phyloP scores from a whole-genome alignment of 2,888 invertebrate species.

The Nomada fabriciana region DNA sequence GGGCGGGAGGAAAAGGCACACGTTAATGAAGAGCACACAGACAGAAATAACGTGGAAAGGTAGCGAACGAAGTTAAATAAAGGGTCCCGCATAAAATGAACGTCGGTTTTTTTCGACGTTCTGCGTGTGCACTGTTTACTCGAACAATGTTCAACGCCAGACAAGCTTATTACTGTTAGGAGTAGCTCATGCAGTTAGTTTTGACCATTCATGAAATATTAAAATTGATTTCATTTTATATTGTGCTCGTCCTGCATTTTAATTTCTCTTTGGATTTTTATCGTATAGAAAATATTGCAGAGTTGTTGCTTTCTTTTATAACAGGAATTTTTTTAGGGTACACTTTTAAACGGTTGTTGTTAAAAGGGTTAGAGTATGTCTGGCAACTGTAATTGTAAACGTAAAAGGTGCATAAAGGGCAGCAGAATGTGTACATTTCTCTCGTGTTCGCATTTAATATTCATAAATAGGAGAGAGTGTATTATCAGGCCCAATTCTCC shows the following conservation, averaged over 20 bases:
- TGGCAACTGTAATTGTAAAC: no score
- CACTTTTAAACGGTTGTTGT: no score
- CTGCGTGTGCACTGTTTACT: not conserved
- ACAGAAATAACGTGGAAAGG: not conserved
- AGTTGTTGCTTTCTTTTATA: no score
- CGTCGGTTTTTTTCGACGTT: slow-evolving; percentile 12
- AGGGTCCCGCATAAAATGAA: slow-evolving; percentile 17
- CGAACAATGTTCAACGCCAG: slow-evolving; percentile 2
- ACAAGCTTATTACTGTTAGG: not conserved
- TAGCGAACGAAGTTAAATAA: slow-evolving; percentile 20
- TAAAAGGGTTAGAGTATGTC: no score
- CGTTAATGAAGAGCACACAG: slow-evolving; percentile 20
- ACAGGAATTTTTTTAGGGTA: no score
- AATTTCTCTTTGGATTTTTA: not conserved
- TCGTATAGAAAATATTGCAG: no score
- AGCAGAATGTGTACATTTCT: no score
- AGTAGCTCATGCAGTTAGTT: no score
- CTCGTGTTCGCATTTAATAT: no score
- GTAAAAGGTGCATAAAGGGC: no score
- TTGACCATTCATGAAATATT: not conserved
- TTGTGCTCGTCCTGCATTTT: not conserved
- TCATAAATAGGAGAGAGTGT: no score
- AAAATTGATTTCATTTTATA: not conserved
- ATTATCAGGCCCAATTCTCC: no score
- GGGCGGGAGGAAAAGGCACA: not conserved